Evolutionary conservation across 2,888 invertebrate species (phyloP), one percentile per base, ranked within the genome.

Genomic region (Ischnura elegans): DNA sequence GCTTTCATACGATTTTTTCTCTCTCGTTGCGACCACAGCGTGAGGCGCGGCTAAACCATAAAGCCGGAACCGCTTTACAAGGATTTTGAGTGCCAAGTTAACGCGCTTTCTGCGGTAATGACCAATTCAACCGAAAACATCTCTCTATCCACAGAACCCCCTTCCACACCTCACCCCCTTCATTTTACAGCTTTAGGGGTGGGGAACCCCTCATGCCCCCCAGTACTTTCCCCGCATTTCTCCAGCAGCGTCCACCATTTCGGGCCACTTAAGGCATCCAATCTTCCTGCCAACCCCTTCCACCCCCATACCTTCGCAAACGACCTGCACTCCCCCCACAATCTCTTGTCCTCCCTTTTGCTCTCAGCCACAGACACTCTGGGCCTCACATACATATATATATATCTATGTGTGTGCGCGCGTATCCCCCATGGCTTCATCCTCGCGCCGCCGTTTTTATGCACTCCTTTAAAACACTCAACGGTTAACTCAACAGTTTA

Each of bases 391-490:
- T n/a, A n/a, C n/a, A n/a, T n/a, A n/a, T n/a, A n/a, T n/a, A n/a
- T n/a, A n/a, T n/a, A n/a, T n/a, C n/a, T n/a, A n/a, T n/a, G n/a
- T n/a, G n/a, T n/a, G 3, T 13, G 16, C n/a, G n/a, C 25, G 2
- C 8, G 0, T 86, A 45, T n/a, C 45, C 43, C 43, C 45, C 86
- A 46, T 46, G n/a, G 45, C 86, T 86, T 46, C 45, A 86, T 86
- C 86, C 46, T 8, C 76, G 76, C n/a, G 10, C 25, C 46, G 86
- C 86, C n/a, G 86, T 46, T 86, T 76, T 86, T 86, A 86, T 86
- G 46, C 86, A 86, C 86, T 86, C 86, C 86, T 86, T 86, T 86
- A 46, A 86, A 86, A 86, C 86, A 86, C 86, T 86, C 76, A 76
- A 29, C 76, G 76, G 76, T 76, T 76, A 76, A 76, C 76, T 76